A percentile compares a stretch with the other conserved stretches of the same genome.
Evolutionary conservation across 37 sponge, comb jelly and placozoan genomes (phyloP).

Genomic region (Ianthella basta): DNA sequence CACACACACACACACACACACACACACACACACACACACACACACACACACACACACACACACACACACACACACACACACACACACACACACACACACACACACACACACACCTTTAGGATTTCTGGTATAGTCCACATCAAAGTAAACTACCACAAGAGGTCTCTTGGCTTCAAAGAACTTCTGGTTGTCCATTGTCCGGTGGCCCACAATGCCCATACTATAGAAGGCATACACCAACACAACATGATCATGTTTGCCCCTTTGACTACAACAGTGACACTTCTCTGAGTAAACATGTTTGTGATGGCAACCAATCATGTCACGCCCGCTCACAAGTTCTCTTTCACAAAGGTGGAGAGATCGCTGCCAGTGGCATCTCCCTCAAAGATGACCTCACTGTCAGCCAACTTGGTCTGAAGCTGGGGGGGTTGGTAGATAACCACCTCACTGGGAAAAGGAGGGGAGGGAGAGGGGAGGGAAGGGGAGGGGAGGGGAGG

Average conservation of each 20-base stretch:
- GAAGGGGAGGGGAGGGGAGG: background rate
- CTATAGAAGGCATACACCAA: constrained; percentile 29
- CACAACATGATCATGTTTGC: too few relatives aligned
- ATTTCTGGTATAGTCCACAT: constrained; percentile 79
- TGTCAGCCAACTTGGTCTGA: constrained; percentile 81
- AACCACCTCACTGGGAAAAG: constrained; percentile 67
- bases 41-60: constrained; percentile 4
- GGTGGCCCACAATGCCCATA: constrained; percentile 83
- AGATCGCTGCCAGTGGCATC: constrained; percentile 2
- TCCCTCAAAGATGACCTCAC: constrained; percentile 52
- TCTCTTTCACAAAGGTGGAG: constrained; percentile 7
- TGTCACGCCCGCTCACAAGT: background rate
- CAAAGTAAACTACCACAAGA: constrained; percentile 75
- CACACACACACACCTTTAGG: constrained; percentile 72
- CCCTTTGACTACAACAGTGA: too few relatives aligned
- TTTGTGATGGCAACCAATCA: too few relatives aligned
- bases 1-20: background rate
- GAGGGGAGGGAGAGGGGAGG: background rate
- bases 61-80: background rate
- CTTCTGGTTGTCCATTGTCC: constrained; percentile 55
- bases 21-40: too few relatives aligned
- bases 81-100: background rate
- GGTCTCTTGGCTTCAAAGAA: constrained; percentile 78
- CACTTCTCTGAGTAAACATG: too few relatives aligned
- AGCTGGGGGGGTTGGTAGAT: constrained; percentile 77